Evolutionary conservation across 2,797 vertebrate genomes (phyloP), one percentile per base, ranked within the genome.

Genomic region (Mormyrus hasselquistii): DNA sequence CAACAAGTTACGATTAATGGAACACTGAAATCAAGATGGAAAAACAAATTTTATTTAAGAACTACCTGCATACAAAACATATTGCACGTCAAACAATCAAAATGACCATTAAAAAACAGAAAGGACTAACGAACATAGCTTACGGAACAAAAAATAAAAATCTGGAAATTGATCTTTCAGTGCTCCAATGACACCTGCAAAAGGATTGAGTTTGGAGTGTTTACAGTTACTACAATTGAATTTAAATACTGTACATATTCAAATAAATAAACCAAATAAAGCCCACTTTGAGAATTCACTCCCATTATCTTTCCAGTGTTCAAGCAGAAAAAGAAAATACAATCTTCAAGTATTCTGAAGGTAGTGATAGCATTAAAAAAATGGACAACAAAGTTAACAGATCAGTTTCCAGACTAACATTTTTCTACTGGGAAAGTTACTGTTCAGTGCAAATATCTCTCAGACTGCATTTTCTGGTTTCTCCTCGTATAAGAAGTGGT

Each of bases 31-130:
- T 97, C 97, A 96, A 97, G 95, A 96, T 97, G 96, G 96, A 98
- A 99, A 98, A 98, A 98, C 98, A 96, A 97, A 97, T 97, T 99
- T 99, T 97, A 99, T 99, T 98, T 97, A 97, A 97, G 98, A 99
- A 99, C 98, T 99, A 99, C 96, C 97, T 98, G 98, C 98, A 98
- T 99, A 99, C 98, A 99, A 99, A 99, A 99, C 98, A 98, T 99
- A 99, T 99, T 99, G 98, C 98, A 99, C 98, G 98, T 99, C 97
- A 99, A 99, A 98, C 98, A 99, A 98, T 96, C 96, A 97, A 97
- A 98, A 98, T 95, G 93, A 97, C 95, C 93, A 92, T 95, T 95
- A 76, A 95, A 97, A 97, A 96, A 96, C 91, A 86, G 87, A 4
- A 91, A 89, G 94, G 95, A 97, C 95, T 96, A 96, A 97, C 95